Conservation (phyloP, 2,888 invertebrate species). For the Melanostoma scalare region DNA sequence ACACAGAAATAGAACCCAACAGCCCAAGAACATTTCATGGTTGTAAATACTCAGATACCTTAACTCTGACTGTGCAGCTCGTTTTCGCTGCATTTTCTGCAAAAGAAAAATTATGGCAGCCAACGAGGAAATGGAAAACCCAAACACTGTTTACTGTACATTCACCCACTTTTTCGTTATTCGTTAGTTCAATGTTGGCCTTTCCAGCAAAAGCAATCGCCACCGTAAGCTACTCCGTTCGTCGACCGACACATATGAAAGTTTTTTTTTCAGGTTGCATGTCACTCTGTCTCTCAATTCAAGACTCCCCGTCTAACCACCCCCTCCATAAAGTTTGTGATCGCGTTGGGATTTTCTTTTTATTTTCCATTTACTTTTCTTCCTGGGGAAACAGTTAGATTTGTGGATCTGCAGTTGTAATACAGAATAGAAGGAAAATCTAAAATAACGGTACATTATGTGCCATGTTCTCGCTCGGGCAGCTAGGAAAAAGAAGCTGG, state of each 20-base stretch:
- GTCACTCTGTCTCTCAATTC: conserved; percentile 53
- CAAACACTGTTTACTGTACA: conserved; percentile 81
- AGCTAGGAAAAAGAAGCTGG: conserved; percentile 32
- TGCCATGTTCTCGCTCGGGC: conserved; percentile 47
- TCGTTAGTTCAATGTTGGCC: conserved; percentile 64
- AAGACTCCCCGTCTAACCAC: conserved; percentile 32
- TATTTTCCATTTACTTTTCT: conserved; percentile 45
- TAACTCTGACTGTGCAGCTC: conserved; percentile 27
- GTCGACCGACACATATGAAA: conserved; percentile 62
- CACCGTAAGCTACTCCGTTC: neutral
- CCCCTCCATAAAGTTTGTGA: conserved; percentile 36
- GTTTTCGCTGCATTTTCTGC: conserved; percentile 66
- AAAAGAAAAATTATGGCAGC: conserved; percentile 37
- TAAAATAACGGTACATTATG: conserved; percentile 69
- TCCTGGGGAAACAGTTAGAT: conserved; percentile 69
- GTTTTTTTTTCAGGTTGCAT: conserved; percentile 66
- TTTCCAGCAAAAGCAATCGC: conserved; percentile 6
- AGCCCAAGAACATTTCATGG: conserved; percentile 7
- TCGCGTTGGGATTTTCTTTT: conserved; percentile 54
- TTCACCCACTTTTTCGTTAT: conserved; percentile 81
- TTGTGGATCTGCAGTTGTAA: conserved; percentile 54
- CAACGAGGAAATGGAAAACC: conserved; percentile 78
- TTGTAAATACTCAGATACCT: conserved; percentile 9
- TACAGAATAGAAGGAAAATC: conserved; percentile 53
- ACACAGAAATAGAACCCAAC: conserved; percentile 15